Conservation (phyloP, 2,113 vertebrate species). For the Nematolebias whitei region DNA sequence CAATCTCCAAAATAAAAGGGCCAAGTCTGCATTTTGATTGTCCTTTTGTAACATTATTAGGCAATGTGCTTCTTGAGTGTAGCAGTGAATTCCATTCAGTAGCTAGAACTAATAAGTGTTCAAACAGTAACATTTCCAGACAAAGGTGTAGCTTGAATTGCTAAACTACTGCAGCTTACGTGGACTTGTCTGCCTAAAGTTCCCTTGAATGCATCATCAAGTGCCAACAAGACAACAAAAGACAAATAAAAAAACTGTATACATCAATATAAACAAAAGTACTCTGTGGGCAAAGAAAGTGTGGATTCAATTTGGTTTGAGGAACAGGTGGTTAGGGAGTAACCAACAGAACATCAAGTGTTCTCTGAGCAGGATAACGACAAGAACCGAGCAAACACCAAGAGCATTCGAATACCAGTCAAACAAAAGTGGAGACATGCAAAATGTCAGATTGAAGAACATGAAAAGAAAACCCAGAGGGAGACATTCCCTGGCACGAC, state of each 20-base stretch:
- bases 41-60: constrained; percentile 7
- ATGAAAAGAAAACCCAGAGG: constrained; percentile 55
- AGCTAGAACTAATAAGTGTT: background rate
- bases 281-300: background rate
- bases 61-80: background rate
- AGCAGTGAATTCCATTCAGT: background rate
- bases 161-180: background rate
- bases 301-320: constrained; percentile 54
- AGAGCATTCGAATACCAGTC: constrained; percentile 77
- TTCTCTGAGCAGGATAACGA: constrained; percentile 61
- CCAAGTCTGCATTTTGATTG: constrained; percentile 6
- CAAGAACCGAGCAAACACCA: constrained; percentile 79
- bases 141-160: constrained; percentile 1
- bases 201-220: constrained; percentile 22
- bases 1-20: constrained; percentile 2
- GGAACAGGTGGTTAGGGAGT: constrained; percentile 34
- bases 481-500: constrained; percentile 64
- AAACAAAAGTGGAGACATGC: constrained; percentile 81
- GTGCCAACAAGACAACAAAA: constrained; percentile 29
- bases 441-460: constrained; percentile 71
- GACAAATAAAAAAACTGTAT: constrained; percentile 12
- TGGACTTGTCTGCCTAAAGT: constrained; percentile 3
- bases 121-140: constrained; percentile 14
- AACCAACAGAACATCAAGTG: constrained; percentile 62
- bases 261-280: constrained; percentile 29